Evolutionary conservation across 2,888 invertebrate genomes (phyloP), one percentile per base, ranked within the genome.

Genomic region (Pyrrhosoma nymphula): DNA sequence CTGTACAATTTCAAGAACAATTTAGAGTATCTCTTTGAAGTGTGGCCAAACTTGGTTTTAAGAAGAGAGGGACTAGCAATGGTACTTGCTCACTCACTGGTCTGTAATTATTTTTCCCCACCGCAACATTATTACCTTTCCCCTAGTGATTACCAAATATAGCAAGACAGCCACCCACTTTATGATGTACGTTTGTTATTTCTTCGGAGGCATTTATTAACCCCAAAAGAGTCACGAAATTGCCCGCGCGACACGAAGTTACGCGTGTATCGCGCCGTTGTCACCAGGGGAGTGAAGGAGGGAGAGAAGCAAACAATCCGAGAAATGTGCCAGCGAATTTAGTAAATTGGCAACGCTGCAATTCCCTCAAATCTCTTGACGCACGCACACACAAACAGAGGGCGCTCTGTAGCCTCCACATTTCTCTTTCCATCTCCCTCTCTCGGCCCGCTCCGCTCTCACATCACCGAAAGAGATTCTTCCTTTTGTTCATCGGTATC

Each of bases 401-500:
- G 14, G 26, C 89, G 56, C 39, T 39, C 47, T 39, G 39, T 23
- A 39, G 55, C 89, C 16, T 47, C 89, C 89, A 89, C 47, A n/a
- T n/a, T n/a, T n/a, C n/a, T n/a, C n/a, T n/a, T n/a, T n/a, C n/a
- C n/a, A 23, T 89, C 89, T 30, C 89, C 82, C 1, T 16, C 69
- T 26, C 69, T 69, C 20, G 3, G 47, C 47, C 60, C n/a, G n/a
- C 69, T 6, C n/a, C 47, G 39, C 88, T 88, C 47, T 89, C 89
- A n/a, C 89, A 47, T 47, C 89, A 55, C 89, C 55, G n/a, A 89
- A 56, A 89, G 89, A 89, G 89, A 89, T 89, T 89, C 89, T 56
- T 89, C 89, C 89, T 89, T 89, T 89, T 89, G 89, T 89, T 89
- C 89, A 89, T 89, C 89, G 89, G 89, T 56, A 89, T 89, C 89